Evolutionary conservation across 92 coral and sea anemone genomes (phyloP).

Genomic region (Paramuricea clavata): DNA sequence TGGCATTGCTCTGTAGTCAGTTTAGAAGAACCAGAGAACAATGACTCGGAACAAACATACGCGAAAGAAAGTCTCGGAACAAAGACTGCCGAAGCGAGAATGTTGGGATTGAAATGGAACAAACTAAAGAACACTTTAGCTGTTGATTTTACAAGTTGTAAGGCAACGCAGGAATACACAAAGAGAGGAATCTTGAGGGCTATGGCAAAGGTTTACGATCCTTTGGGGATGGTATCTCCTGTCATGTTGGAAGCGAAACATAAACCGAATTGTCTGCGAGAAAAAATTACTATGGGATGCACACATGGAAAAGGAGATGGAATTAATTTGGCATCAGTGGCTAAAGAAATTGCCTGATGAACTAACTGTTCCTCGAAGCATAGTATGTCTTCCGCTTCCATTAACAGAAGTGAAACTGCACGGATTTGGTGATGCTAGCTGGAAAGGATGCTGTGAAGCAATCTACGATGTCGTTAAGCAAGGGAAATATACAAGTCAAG

Average conservation of each 20-base stretch:
- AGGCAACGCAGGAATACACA: background rate
- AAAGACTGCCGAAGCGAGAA: background rate
- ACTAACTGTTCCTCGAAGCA: background rate
- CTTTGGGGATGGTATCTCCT: background rate
- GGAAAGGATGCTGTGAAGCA: constrained; percentile 4
- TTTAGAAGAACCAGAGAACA: constrained; percentile 35
- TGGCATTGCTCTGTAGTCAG: constrained; percentile 32
- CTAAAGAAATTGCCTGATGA: background rate
- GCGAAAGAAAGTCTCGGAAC: constrained; percentile 38
- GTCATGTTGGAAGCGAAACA: constrained; percentile 1
- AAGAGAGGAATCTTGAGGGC: constrained; percentile 1
- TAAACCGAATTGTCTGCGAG: background rate
- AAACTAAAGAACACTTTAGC: constrained; percentile 20
- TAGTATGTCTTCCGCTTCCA: background rate
- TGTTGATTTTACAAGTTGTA: background rate
- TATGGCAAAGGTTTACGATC: constrained; percentile 20
- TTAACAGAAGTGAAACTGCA: too few species aligned
- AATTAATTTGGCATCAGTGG: too few species aligned
- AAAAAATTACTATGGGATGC: background rate
- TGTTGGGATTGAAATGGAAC: constrained; percentile 23
- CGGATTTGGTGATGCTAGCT: too few species aligned
- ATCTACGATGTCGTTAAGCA: constrained; percentile 6
- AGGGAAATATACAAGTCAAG: background rate
- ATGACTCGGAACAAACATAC: constrained; percentile 37
- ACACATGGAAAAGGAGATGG: too few species aligned